These are phyloP conservation scores for Drosophila erecta DNA, from an alignment of 1,140 invertebrate genomes.

Conservation along the genomic window DNA sequence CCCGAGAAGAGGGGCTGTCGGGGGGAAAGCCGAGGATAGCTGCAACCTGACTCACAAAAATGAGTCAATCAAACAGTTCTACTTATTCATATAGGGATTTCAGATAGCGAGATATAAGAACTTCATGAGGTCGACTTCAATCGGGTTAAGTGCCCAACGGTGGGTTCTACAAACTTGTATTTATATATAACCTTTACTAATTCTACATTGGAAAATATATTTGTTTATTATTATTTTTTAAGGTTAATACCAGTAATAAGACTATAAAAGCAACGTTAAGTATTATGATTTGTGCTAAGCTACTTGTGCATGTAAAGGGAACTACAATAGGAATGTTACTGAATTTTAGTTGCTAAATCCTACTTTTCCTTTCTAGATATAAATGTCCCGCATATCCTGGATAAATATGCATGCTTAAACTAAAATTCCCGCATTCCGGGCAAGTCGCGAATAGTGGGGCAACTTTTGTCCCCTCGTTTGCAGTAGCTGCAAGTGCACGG, in stretches of 20 bases:
- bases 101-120: neutral
- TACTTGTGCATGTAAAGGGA: too few relatives aligned
- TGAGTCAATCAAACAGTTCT: slow-evolving; percentile 75
- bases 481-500: neutral
- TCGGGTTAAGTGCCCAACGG: neutral
- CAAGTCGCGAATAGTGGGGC: neutral
- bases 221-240: too few relatives aligned
- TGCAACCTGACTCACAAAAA: slow-evolving; percentile 64
- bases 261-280: too few relatives aligned
- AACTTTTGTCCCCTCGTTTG: neutral
- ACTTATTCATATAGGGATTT: slow-evolving; percentile 57
- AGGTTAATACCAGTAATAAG: too few relatives aligned
- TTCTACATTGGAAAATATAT: neutral
- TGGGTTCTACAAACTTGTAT: too few relatives aligned
- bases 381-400: too few relatives aligned
- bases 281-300: too few relatives aligned
- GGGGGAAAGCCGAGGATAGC: neutral
- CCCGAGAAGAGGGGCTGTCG: neutral
- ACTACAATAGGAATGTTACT: too few relatives aligned
- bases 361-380: neutral
- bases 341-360: too few relatives aligned
- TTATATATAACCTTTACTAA: neutral
- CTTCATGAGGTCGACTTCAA: neutral
- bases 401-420: too few relatives aligned
- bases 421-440: neutral